phyloP scores from a whole-genome alignment of 2,888 invertebrate genomes.

The Heterodera filipjevi region DNA sequence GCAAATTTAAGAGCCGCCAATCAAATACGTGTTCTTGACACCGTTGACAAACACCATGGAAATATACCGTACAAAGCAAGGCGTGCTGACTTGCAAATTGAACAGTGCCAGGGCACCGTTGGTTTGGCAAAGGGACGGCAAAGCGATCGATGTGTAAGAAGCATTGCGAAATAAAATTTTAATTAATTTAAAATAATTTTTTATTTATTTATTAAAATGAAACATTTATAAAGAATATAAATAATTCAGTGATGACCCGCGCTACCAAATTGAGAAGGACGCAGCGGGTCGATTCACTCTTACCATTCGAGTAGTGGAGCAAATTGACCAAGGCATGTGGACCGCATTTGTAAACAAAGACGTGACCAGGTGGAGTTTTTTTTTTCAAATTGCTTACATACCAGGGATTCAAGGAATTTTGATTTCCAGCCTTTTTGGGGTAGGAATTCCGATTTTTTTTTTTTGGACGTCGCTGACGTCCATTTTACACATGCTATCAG shows the following conservation, averaged over 20 bases:
- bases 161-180: too few species aligned
- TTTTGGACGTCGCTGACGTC: too few species aligned
- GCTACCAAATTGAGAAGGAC: conserved; percentile 86
- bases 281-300: conserved; percentile 86
- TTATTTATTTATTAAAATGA: conserved; percentile 12
- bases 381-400: not conserved
- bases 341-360: conserved; percentile 85
- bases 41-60: conserved; percentile 84
- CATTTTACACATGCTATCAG: too few species aligned
- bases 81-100: conserved; percentile 87
- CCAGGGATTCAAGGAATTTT: too few species aligned
- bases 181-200: not conserved
- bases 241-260: conserved; percentile 50
- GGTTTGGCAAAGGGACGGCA: conserved; percentile 86
- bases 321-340: conserved; percentile 87
- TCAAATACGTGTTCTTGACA: conserved; percentile 88
- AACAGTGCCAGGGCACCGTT: conserved; percentile 90
- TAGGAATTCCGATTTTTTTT: too few species aligned
- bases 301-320: conserved; percentile 79
- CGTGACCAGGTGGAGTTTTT: conserved; percentile 68
- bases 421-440: too few species aligned
- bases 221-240: not conserved
- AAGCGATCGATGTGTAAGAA: conserved; percentile 72
- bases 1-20: conserved; percentile 80
- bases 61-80: conserved; percentile 85